A percentile compares a stretch with the other conserved stretches of the same genome.
Evolutionary conservation across 2,888 invertebrate species (phyloP).

Genomic region (Pantelozetes paolii): DNA sequence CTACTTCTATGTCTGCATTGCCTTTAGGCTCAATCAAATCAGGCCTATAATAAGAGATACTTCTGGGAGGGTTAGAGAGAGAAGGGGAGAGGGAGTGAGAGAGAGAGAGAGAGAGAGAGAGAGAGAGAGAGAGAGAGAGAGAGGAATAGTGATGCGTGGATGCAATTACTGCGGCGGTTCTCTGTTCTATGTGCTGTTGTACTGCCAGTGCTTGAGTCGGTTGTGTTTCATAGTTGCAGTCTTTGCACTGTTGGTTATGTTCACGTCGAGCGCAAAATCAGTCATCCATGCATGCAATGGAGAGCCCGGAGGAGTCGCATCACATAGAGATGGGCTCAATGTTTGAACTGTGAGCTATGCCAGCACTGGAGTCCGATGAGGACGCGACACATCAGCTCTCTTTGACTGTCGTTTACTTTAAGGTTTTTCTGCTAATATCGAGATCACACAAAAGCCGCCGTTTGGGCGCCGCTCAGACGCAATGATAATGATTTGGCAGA

Average conservation of each 20-base stretch:
- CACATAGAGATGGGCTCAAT: neutral
- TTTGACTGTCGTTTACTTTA: conserved; percentile 31
- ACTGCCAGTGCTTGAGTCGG: neutral
- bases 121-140: conserved; percentile 38
- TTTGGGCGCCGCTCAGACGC: conserved; percentile 31
- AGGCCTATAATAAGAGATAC: conserved; percentile 19
- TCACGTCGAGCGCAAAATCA: conserved; percentile 32
- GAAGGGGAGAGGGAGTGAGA: conserved; percentile 29
- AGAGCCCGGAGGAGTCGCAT: conserved; percentile 31
- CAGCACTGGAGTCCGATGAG: conserved; percentile 8
- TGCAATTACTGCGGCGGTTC: conserved; percentile 41
- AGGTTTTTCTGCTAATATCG: conserved; percentile 20
- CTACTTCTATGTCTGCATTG: conserved; percentile 17
- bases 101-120: conserved; percentile 32
- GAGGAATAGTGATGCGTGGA: conserved; percentile 20
- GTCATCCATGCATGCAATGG: conserved; percentile 28
- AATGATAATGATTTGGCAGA: conserved; percentile 21
- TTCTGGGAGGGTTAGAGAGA: conserved; percentile 17
- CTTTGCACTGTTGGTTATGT: neutral
- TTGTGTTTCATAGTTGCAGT: neutral
- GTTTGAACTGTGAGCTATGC: conserved; percentile 30
- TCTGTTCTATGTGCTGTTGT: neutral
- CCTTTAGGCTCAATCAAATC: conserved; percentile 25
- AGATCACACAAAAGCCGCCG: conserved; percentile 37
- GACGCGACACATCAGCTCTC: conserved; percentile 16